phyloP scores from a whole-genome alignment of 2,888 invertebrate genomes.

The Pardosa pseudoannulata region DNA sequence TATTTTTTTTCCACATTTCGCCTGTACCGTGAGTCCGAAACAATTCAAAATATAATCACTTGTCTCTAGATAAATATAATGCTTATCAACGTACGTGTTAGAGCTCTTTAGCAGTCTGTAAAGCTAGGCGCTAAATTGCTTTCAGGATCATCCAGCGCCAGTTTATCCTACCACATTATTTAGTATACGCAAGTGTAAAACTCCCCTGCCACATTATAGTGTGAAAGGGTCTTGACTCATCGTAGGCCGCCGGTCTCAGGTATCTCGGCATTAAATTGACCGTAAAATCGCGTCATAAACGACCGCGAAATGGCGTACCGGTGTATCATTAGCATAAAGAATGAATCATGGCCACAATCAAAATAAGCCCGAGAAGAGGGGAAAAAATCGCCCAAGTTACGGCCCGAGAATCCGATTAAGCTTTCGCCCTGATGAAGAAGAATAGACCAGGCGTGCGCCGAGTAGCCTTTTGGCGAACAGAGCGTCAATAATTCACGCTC shows the following conservation, averaged over 20 bases:
- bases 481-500: conserved; percentile 60
- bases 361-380: conserved; percentile 11
- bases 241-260: neutral
- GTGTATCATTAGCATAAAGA: conserved; percentile 66
- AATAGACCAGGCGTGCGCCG: conserved; percentile 14
- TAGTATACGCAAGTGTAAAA: neutral
- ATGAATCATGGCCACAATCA: conserved; percentile 58
- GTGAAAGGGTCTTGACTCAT: conserved; percentile 20
- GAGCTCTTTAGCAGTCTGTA: too few relatives aligned
- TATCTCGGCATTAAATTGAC: conserved; percentile 41
- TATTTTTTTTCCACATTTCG: too few relatives aligned
- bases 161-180: neutral
- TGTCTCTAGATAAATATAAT: too few relatives aligned
- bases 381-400: conserved; percentile 42
- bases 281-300: conserved; percentile 65
- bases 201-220: neutral
- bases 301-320: conserved; percentile 39
- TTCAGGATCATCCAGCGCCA: neutral
- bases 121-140: neutral
- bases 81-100: too few relatives aligned
- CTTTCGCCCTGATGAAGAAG: conserved; percentile 58
- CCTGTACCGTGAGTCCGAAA: too few relatives aligned
- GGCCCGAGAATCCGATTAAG: conserved; percentile 60
- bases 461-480: conserved; percentile 19
- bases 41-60: too few relatives aligned